These are phyloP conservation scores for Sylvilagus floridanus DNA, from an alignment of 2,797 vertebrate genomes.

Conservation along the genomic window DNA sequence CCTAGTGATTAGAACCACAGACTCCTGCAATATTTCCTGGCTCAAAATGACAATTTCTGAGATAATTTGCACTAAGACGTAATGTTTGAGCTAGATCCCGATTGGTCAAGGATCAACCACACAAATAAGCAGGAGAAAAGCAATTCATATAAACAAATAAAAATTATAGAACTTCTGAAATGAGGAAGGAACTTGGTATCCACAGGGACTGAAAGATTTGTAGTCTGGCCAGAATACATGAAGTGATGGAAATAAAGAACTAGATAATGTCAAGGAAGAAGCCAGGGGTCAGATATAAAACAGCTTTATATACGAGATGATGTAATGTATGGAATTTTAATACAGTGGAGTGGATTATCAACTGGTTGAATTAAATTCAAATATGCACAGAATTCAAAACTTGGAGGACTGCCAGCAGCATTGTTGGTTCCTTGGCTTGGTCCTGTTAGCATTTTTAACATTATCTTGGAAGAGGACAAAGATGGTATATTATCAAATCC, in stretches of 20 bases:
- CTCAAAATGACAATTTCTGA: background rate
- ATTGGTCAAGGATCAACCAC: background rate
- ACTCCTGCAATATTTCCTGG: background rate
- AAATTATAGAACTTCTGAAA: background rate
- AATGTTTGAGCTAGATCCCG: background rate
- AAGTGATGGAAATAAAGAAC: background rate
- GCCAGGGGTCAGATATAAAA: background rate
- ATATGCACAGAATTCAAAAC: background rate
- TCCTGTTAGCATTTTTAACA: constrained; percentile 55
- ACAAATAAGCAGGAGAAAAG: background rate
- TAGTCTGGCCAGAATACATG: background rate
- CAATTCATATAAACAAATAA: background rate
- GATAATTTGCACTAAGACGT: background rate
- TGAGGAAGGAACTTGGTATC: background rate
- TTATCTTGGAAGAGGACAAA: constrained; percentile 58
- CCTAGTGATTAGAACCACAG: no score
- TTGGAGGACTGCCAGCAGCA: background rate
- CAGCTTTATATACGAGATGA: background rate
- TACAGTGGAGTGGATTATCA: background rate
- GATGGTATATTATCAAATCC: constrained; percentile 66
- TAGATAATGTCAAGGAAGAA: background rate
- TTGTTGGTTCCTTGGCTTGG: background rate
- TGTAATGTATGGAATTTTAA: constrained; percentile 10
- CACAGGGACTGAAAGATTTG: background rate
- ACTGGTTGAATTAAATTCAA: constrained; percentile 20